phyloP scores from a whole-genome alignment of 2,113 vertebrate genomes.

The Elanus axillaris region DNA sequence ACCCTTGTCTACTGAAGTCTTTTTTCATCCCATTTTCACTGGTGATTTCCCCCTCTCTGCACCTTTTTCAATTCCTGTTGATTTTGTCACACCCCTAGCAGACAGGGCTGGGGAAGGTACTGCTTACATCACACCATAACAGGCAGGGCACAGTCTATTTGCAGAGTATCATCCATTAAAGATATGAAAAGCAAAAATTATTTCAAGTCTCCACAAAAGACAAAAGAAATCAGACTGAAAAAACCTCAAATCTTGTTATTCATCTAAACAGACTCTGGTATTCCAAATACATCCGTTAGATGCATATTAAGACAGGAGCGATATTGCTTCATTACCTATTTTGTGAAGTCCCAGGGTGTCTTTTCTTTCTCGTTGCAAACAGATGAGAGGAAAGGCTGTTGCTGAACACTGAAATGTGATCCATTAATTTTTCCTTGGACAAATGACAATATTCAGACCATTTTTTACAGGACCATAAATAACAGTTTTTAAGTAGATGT shows the following conservation, averaged over 20 bases:
- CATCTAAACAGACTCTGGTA: neutral
- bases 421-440: neutral
- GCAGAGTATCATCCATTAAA: neutral
- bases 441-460: neutral
- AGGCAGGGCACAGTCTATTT: neutral
- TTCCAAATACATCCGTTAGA: neutral
- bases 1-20: neutral
- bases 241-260: neutral
- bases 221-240: neutral
- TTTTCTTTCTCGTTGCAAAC: neutral
- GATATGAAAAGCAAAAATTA: neutral
- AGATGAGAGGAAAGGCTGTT: neutral
- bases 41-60: neutral
- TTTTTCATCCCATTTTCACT: neutral
- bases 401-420: neutral
- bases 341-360: neutral
- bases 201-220: neutral
- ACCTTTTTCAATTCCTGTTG: neutral
- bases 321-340: neutral
- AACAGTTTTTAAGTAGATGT: neutral
- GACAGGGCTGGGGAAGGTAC: neutral
- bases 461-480: neutral
- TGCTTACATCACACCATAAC: fast-evolving
- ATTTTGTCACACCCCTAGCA: neutral
- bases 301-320: neutral